These are phyloP conservation scores for Colletes gigas DNA, from an alignment of 1,140 invertebrate genomes.

Conservation along the genomic window DNA sequence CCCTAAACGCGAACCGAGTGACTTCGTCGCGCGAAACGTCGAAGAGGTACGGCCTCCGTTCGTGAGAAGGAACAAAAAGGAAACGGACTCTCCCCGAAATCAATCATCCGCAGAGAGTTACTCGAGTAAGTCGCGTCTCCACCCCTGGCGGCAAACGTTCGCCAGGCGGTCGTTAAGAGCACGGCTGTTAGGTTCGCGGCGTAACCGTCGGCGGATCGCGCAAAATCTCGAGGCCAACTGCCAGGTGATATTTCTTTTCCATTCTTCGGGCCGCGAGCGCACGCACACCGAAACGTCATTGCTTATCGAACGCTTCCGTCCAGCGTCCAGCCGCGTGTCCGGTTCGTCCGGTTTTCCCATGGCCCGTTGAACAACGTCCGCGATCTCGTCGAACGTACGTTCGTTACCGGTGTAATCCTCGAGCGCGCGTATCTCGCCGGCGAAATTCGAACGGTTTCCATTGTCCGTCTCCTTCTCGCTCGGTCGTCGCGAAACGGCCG, in stretches of 20 bases:
- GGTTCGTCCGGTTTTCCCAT: slow-evolving; percentile 73
- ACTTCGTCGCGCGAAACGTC: no score
- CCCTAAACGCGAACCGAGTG: no score
- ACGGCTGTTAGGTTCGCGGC: slow-evolving; percentile 6
- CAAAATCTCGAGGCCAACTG: slow-evolving; percentile 57
- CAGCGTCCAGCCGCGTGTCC: slow-evolving; percentile 62
- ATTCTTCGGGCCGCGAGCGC: slow-evolving; percentile 37
- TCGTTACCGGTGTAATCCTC: slow-evolving; percentile 31
- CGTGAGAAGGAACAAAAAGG: background rate
- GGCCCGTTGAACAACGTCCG: slow-evolving; percentile 36
- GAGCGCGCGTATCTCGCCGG: slow-evolving; percentile 8
- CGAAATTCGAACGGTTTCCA: slow-evolving; percentile 51
- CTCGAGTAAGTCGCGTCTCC: background rate
- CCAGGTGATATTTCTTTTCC: slow-evolving; percentile 56
- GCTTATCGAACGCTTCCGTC: slow-evolving; percentile 53
- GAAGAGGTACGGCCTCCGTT: no score
- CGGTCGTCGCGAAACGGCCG: background rate
- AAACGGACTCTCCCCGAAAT: background rate
- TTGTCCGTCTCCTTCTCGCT: slow-evolving; percentile 16
- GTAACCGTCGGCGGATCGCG: slow-evolving; percentile 48
- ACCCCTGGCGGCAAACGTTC: background rate
- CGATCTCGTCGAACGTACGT: background rate
- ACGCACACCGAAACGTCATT: slow-evolving; percentile 33
- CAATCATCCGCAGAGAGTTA: background rate
- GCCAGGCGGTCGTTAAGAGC: background rate